Percentiles rank a stretch among this genome's conserved stretches.
These are phyloP conservation scores for Piscicola geometra DNA, from an alignment of 2,888 invertebrate species.

Conservation along the genomic window DNA sequence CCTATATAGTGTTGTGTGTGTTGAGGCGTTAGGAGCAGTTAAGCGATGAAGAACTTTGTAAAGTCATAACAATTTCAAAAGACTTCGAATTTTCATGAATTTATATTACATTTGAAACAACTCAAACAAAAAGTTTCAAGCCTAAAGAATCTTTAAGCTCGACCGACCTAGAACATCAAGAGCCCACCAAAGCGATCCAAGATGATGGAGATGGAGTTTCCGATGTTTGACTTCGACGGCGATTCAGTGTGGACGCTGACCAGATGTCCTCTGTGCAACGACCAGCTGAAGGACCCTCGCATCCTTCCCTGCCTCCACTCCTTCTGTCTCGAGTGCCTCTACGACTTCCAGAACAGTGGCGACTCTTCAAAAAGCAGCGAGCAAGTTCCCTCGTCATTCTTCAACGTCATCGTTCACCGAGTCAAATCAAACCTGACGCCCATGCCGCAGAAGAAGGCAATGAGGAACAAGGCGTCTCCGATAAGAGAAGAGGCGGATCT, in stretches of 20 bases:
- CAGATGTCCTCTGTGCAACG: constrained; percentile 20
- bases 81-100: no score
- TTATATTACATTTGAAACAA: no score
- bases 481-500: constrained; percentile 17
- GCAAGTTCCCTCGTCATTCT: not conserved
- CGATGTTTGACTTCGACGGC: constrained; percentile 27
- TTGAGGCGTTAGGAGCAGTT: no score
- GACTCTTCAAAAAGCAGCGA: not conserved
- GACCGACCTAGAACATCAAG: no score
- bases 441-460: not conserved
- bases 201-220: constrained; percentile 58
- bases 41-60: no score
- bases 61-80: no score
- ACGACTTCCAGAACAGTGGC: constrained; percentile 15
- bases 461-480: not conserved
- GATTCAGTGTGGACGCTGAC: constrained; percentile 18
- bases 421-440: not conserved
- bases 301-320: constrained; percentile 27
- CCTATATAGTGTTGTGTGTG: no score
- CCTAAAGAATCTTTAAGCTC: no score
- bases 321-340: constrained; percentile 28
- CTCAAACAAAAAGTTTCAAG: no score
- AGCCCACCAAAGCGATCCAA: no score
- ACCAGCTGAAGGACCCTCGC: constrained; percentile 24
- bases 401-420: constrained; percentile 11